Base-by-base conservation (phyloP, 2,113 vertebrate genomes). In the Saccopteryx leptura region DNA sequence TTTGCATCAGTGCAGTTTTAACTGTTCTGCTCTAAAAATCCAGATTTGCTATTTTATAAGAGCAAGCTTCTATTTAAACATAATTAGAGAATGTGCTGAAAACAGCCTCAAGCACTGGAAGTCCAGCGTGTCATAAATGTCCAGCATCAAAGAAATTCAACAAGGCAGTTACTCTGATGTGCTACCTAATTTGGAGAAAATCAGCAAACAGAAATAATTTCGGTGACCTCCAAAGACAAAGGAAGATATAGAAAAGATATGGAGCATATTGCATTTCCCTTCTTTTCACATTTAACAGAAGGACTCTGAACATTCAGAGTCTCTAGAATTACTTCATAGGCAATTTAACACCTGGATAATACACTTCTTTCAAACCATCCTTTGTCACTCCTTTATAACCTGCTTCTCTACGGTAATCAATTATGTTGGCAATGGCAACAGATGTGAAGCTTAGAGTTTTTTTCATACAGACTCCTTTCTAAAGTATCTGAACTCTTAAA, bases 341-440 rank as follows among this genome's bases (percentile, higher is more conserved):
- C 96, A 96, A 96, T 96, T 97, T 95, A 97, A 96, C 83, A 96
- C 65, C 82, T 96, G 94, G 68, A 88, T 97, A 95, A 93, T 88
- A 66, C 63, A 69, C 60, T 86, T 94, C 60, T 96, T 94, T 95
- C 61, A 92, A 91, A 85, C 95, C 75, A 90, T 60, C 89, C 68
- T 96, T 96, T 92, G 74, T 96, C 81, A 94, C 50, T 92, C 21
- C 7, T 48, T 7, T 89, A 84, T 46, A 95, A 93, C 68, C 60
- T 87, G 50, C 28, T 90, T 95, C 13, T 71, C 66, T 83, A 83
- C 95, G 80, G 83, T 92, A 83, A 72, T 96, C 69, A 83, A 7
- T 76, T 91, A 90, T 9, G 52, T 56, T 91, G 79, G n/a, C 28
- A 94, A 88, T 69, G 66, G 21, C 71, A 96, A 71, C 92, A 94